Percentiles rank a stretch among this genome's conserved stretches.
Evolutionary conservation across 2,888 invertebrate genomes (phyloP).

Genomic region (Helicoverpa assulta): DNA sequence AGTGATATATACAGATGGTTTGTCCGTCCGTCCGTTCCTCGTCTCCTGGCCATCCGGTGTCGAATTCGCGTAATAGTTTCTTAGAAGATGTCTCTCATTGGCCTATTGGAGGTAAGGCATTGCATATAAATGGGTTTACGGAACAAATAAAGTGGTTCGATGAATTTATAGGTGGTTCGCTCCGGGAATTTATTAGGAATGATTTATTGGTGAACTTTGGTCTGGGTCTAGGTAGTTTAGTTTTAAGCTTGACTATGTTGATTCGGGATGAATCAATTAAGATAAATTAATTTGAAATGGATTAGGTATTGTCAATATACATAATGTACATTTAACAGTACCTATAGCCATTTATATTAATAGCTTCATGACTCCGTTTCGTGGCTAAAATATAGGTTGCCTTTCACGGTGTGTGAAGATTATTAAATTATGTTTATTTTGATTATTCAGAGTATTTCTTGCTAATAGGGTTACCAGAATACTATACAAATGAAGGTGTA

Average conservation of each 20-base stretch:
- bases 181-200: constrained; percentile 34
- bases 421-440: not conserved
- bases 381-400: not conserved
- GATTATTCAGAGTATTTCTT: not conserved
- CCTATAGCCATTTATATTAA: no score
- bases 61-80: constrained; percentile 77
- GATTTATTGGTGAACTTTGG: constrained; percentile 32
- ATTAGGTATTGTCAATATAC: no score
- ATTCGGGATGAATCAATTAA: not conserved
- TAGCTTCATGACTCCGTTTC: no score
- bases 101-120: constrained; percentile 50
- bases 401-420: no score
- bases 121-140: constrained; percentile 38
- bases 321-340: no score
- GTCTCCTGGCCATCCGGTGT: constrained; percentile 78
- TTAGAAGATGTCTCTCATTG: constrained; percentile 68
- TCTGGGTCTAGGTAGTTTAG: constrained; percentile 7
- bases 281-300: no score
- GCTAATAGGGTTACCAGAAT: not conserved
- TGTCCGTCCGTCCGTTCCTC: constrained; percentile 57
- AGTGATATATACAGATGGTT: constrained; percentile 62
- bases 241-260: not conserved
- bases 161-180: constrained; percentile 34
- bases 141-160: constrained; percentile 31
- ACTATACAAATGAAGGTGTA: not conserved